phyloP scores from a whole-genome alignment of 2,113 vertebrate species.

The Urocolius indicus region DNA sequence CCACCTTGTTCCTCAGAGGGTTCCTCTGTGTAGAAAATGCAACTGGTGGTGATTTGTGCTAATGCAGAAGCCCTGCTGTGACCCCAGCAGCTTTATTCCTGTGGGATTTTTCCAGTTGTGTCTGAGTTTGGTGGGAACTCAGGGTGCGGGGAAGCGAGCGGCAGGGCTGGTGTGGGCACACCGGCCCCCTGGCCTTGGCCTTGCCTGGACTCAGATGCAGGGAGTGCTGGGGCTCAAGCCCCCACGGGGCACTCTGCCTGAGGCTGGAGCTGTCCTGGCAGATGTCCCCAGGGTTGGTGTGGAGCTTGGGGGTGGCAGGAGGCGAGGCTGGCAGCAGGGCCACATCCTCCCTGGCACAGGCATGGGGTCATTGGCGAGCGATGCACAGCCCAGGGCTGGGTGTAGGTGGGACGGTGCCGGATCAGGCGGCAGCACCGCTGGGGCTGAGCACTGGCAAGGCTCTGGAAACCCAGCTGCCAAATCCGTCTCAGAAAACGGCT shows the following conservation, averaged over 20 bases:
- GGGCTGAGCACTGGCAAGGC: neutral
- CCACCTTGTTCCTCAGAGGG: neutral
- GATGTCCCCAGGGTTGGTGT: accelerated
- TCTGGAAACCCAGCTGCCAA: neutral
- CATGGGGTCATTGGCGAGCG: neutral
- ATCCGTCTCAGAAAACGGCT: neutral
- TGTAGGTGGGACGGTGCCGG: neutral
- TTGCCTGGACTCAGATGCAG: neutral
- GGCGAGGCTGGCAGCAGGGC: neutral
- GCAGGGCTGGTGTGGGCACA: neutral
- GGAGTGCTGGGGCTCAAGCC: neutral
- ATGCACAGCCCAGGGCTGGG: neutral
- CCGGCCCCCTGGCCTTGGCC: neutral
- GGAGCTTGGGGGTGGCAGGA: neutral
- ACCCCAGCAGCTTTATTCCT: neutral
- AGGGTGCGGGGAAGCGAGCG: accelerated
- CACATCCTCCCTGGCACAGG: neutral
- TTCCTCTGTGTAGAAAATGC: neutral
- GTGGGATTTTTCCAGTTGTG: neutral
- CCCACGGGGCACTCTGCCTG: neutral
- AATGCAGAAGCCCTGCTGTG: neutral
- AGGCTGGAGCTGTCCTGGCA: neutral
- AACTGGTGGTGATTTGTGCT: neutral
- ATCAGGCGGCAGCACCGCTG: neutral
- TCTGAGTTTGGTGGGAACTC: accelerated